Conservation (phyloP, 2,888 invertebrate species). For the Lumbricus terrestris region DNA sequence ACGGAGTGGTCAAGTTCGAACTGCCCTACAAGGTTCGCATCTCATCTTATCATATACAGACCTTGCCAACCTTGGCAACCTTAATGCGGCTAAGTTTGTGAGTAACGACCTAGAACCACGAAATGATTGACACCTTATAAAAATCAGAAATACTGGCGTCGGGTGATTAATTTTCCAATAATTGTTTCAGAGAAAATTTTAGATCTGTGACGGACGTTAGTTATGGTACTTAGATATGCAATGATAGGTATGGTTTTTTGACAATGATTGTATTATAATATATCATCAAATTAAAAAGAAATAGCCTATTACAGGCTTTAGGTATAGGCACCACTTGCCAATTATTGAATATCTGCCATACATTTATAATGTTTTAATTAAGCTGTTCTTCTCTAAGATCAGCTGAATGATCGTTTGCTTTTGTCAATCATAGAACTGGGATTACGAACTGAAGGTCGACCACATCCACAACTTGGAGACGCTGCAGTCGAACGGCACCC, state of each 20-base stretch:
- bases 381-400: not conserved
- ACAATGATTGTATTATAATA: not conserved
- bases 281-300: not conserved
- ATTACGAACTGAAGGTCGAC: conserved; percentile 27
- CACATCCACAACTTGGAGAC: conserved; percentile 29
- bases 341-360: too few relatives aligned
- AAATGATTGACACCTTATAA: not conserved
- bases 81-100: not conserved
- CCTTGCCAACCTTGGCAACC: not conserved
- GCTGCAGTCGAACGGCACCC: conserved; percentile 26
- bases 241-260: too few relatives aligned
- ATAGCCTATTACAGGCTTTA: not conserved
- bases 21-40: conserved; percentile 33
- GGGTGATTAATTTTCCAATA: not conserved
- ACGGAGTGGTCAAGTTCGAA: conserved; percentile 23
- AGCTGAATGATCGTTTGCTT: not conserved
- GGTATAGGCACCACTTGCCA: not conserved
- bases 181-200: not conserved
- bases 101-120: not conserved
- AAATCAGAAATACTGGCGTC: not conserved
- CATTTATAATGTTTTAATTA: not conserved
- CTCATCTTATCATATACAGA: not conserved
- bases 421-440: conserved; percentile 23
- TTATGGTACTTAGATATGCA: not conserved
- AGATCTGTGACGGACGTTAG: not conserved